Evolutionary conservation across 2,113 vertebrate genomes (phyloP), one percentile per base, ranked within the genome.

Genomic region (Pampusana beccarii): DNA sequence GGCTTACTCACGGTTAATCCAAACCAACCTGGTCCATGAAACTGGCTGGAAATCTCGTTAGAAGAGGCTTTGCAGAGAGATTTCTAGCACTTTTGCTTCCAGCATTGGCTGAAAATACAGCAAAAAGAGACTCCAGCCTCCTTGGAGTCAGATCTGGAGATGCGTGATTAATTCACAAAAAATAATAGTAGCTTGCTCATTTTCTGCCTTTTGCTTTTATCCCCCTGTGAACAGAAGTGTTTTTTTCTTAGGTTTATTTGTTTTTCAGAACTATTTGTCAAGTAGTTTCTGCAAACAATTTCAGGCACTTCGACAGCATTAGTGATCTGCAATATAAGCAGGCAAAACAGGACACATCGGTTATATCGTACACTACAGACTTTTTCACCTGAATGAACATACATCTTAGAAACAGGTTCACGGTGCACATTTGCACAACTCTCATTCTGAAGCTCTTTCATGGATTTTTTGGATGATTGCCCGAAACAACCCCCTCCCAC

Each of bases 41-140:
- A 92, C 86, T 92, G 77, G 51, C 83, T 93, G 73, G 93, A 94
- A 96, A 92, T 84, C 83, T 87, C 88, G 84, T 89, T 88, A 93
- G 80, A 92, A 87, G 13, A 86, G 53, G 44, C 19, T 89, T 94
- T 95, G 70, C 69, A 89, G 57, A 74, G 89, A 91, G 53, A 86
- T 86, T 91, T 96, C 69, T 93, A 72, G 75, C 65, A 94, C 34
- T 88, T 90, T 51, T 88, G 16, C 85, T 94, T 94, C 48, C 61
- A 88, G 29, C 16, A 64, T 5, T 54, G 60, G 29, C 65, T 91
- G 80, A 80, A 93, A 95, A 94, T 10, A 81, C 48, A 94, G 69
- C 14, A 90, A 80, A 87, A 88, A 79, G 42, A 89, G 34, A 83
- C 44, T 93, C 26, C 44, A 93, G 15, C 48, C 80, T 92, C 57